Evolutionary conservation across 2,113 vertebrate species (phyloP), one percentile per base, ranked within the genome.

Genomic region (Maccullochella peelii): DNA sequence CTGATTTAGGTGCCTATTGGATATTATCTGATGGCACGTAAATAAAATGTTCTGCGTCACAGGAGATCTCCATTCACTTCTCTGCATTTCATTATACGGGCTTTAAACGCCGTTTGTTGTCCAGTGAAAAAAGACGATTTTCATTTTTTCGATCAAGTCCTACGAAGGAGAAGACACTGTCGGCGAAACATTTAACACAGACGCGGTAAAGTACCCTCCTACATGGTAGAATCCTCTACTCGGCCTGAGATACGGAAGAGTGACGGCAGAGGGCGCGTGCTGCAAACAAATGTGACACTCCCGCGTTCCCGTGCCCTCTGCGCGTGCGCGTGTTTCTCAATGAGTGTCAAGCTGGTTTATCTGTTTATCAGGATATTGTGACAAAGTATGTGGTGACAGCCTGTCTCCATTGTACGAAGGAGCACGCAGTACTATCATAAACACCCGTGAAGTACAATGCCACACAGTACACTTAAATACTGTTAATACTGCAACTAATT

Each of bases 221-320:
- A 11, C 33, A 2, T 25, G 16, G 1, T 23, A 55, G 2, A 18
- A 40, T 80, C 33, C 25, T 7, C 11, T 2, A 0, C 6, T 47
- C 6, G 4, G 5, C 47, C 49, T 10, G 76, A 16, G 8, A n/a
- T 66, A 21, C 33, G 1, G 21, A 15, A 6, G 4, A 0, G 1
- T 0, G 55, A 0, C 93, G 62, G 74, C 76, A 89, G 91, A 49
- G 57, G 90, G 86, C 82, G 74, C 49, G n/a, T 1, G 25, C 42
- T n/a, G 8, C 74, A 61, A 57, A 20, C 33, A 38, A 77, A 23
- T 27, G 23, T 8, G 15, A 62, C 0, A 18, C 14, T 12, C 3
- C 18, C 42, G 67, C 54, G 27, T n/a, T 75, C 70, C 70, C 36
- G 30, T 11, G 11, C 6, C 9, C 1, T 18, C 25, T 55, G 85